Evolutionary conservation across 2,888 invertebrate species (phyloP), one percentile per base, ranked within the genome.

Genomic region (Chaitophorus viminalis): DNA sequence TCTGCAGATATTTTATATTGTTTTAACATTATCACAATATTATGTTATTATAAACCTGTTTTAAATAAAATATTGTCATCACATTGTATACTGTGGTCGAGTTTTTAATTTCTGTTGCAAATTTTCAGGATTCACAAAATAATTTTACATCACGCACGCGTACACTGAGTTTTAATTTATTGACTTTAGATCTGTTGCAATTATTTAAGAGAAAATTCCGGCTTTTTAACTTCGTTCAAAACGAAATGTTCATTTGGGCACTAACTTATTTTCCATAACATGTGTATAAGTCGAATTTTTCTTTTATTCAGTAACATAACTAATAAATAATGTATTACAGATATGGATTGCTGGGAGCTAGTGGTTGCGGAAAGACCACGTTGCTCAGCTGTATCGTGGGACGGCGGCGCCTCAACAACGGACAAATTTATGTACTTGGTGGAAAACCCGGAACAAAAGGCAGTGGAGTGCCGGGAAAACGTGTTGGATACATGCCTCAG

Each of bases 301-400:
- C 8, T 31, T 70, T 18, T 33, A n/a, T 72, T 33, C 31, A 33
- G 33, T 72, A 0, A 72, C 18, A 21, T 14, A 33, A 36, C 18
- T 72, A 36, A 79, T n/a, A n/a, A 36, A 65, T 39, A 17, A 31
- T 18, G 0, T 31, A 4, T 91, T 91, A 25, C 92, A 98, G 98
- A 92, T 98, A 98, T 92, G 98, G 98, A 89, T 93, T 98, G 18
- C 93, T 98, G 46, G 98, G 98, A 39, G 98, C 98, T 14, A 98
- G 98, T 89, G 98, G 98, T 60, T 98, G 98, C 91, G 98, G 98
- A n/a, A 98, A 98, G 92, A 98, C 98, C 4, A 98, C 98, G 0
- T 93, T 98, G 25, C 93, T 98, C 8, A 96, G 97, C 78, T 97
- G 97, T 92, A 96, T 98, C 90, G 97, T 98, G 36, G 98, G 98